A percentile compares a stretch with the other conserved stretches of the same genome.
These are phyloP conservation scores for Aporophyla nigra DNA, from an alignment of 2,888 invertebrate species.

Conservation along the genomic window DNA sequence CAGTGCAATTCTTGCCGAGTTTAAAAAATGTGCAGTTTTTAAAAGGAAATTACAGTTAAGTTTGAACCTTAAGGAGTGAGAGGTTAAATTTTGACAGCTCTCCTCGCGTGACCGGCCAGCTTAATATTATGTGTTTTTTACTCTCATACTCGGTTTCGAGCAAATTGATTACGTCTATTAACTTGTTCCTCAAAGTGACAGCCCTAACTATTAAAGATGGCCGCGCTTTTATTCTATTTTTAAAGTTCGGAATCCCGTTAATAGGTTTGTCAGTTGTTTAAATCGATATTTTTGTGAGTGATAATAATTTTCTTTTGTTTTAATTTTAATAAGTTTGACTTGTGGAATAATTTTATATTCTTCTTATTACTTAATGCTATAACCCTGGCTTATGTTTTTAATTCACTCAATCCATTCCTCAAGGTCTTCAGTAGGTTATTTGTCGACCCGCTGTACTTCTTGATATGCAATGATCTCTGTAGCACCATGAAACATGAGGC, in stretches of 20 bases:
- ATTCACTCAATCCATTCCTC: not conserved
- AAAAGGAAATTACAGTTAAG: slow-evolving; percentile 36
- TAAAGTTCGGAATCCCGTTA: slow-evolving; percentile 55
- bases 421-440: not conserved
- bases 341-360: not conserved
- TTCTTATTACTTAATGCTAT: not conserved
- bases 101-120: slow-evolving; percentile 81
- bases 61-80: slow-evolving; percentile 61
- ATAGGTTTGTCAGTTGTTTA: slow-evolving; percentile 48
- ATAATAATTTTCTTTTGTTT: slow-evolving; percentile 18
- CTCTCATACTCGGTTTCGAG: slow-evolving; percentile 76
- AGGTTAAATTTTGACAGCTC: slow-evolving; percentile 81
- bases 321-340: not conserved
- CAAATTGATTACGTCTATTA: slow-evolving; percentile 86
- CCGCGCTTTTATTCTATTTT: slow-evolving; percentile 64
- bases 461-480: too few species aligned
- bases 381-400: not conserved
- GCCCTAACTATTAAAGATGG: slow-evolving; percentile 77
- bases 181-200: slow-evolving; percentile 82
- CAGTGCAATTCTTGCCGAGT: not conserved
- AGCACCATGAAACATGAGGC: too few species aligned
- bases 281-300: slow-evolving; percentile 34
- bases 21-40: slow-evolving; percentile 37
- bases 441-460: not conserved
- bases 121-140: slow-evolving; percentile 78